Evolutionary conservation across 2,797 vertebrate genomes (phyloP).

Genomic region (Muscicapa comitata): DNA sequence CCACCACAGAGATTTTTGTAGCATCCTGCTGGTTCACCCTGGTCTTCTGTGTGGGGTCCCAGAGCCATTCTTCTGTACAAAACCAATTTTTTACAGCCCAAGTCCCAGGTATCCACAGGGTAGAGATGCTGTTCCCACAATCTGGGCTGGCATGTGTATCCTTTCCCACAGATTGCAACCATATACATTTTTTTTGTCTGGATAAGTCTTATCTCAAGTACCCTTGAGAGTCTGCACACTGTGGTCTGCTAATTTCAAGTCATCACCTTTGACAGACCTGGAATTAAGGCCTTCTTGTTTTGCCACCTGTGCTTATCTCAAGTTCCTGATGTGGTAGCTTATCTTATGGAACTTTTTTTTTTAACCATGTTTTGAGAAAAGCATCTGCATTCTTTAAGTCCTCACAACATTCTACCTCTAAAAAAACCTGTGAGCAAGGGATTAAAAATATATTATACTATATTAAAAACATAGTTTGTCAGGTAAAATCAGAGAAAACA

Average conservation of each 20-base stretch:
- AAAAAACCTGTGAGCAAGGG: neutral
- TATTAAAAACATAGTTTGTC: neutral
- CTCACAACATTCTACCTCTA: neutral
- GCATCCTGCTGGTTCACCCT: neutral
- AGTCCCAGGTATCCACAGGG: neutral
- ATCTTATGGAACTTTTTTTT: neutral
- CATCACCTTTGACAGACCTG: neutral
- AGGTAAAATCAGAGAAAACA: neutral
- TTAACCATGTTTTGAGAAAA: neutral
- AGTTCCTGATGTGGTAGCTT: neutral
- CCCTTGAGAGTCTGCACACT: neutral
- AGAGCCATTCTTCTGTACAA: neutral
- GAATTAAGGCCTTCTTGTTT: neutral
- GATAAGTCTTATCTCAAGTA: neutral
- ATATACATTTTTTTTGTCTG: neutral
- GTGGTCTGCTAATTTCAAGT: neutral
- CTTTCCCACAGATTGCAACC: rapidly evolving
- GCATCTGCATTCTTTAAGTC: neutral
- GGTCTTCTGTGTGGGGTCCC: neutral
- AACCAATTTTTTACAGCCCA: neutral
- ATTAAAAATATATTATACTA: neutral
- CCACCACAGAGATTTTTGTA: rapidly evolving
- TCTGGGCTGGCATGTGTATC: neutral
- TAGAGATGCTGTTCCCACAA: rapidly evolving
- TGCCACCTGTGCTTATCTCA: neutral